Conservation (phyloP, 2,797 vertebrate genomes). For the Lophotriccus pileatus region DNA sequence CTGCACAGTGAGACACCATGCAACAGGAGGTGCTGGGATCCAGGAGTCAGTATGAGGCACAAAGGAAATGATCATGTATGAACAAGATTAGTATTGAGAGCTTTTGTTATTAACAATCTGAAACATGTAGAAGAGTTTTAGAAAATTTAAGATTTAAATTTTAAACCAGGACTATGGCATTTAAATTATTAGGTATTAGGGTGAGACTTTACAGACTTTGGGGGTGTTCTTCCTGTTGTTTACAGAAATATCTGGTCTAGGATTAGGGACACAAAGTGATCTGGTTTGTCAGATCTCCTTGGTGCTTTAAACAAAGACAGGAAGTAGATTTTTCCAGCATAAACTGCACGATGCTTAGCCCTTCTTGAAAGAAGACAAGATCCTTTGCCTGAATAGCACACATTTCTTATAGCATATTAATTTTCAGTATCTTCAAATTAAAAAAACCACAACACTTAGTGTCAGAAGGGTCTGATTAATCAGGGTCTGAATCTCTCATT, state of each 20-base stretch:
- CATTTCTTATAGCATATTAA: neutral
- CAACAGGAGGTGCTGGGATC: neutral
- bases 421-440: neutral
- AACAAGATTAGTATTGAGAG: neutral
- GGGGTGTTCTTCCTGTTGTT: neutral
- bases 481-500: neutral
- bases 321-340: neutral
- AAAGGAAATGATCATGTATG: neutral
- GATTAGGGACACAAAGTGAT: neutral
- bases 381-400: neutral
- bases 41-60: neutral
- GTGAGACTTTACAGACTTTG: neutral
- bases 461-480: neutral
- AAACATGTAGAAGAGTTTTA: neutral
- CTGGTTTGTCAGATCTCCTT: neutral
- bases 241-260: neutral
- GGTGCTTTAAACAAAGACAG: neutral
- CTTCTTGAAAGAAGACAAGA: neutral
- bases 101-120: neutral
- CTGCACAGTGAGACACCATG: rapidly evolving
- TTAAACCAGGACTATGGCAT: neutral
- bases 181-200: neutral
- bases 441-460: neutral
- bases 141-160: neutral
- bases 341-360: neutral